Base-by-base conservation (phyloP, 2,113 vertebrate species). In the Ia io region DNA sequence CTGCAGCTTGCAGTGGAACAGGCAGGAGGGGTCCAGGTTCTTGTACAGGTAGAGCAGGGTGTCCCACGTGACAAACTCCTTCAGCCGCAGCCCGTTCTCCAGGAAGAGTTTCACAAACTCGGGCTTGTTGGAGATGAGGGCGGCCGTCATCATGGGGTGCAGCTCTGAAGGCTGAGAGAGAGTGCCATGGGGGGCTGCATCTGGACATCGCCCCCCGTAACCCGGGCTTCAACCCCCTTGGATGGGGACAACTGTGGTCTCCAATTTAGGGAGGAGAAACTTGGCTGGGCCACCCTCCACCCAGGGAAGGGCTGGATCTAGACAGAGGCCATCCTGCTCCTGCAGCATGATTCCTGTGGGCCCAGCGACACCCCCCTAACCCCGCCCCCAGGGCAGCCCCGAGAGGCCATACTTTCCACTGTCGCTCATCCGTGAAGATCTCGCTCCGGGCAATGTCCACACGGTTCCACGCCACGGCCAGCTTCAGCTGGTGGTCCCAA, bases 391-490 rank as follows among this genome's bases (percentile, higher is more conserved):
- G 79, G 44, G 73, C 18, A 1, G 22, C 56, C 22, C 23, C 2
- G 0, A 0, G 35, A 17, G 8, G 18, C 23, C 84, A 14, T 56
- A 99, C 99, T 98, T 99, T 99, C 99, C 99, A 99, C 88, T 99
- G 99, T 1, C 98, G 98, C 96, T 99, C 99, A 0, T 99, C 99
- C 0, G 99, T 99, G 97, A 99, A 99, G 95, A 99, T 99, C 98
- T 99, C 99, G 0, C 98, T 99, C 93, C 98, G 97, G 40, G 99
- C 99, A 12, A 99, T 99, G 97, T 99, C 99, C 94, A 99, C 99
- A 1, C 99, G 98, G 95, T 99, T 99, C 99, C 99, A 99, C 37
- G 99, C 99, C 92, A 99, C 99, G 0, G 99, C 99, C 96, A 99
- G 74, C 97, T 99, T 99, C 97, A 99, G 98, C 97, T 99, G 99